Percentiles rank a stretch among this genome's conserved stretches.
Conservation (phyloP, 2,113 vertebrate genomes). For the Artemisiospiza belli region DNA sequence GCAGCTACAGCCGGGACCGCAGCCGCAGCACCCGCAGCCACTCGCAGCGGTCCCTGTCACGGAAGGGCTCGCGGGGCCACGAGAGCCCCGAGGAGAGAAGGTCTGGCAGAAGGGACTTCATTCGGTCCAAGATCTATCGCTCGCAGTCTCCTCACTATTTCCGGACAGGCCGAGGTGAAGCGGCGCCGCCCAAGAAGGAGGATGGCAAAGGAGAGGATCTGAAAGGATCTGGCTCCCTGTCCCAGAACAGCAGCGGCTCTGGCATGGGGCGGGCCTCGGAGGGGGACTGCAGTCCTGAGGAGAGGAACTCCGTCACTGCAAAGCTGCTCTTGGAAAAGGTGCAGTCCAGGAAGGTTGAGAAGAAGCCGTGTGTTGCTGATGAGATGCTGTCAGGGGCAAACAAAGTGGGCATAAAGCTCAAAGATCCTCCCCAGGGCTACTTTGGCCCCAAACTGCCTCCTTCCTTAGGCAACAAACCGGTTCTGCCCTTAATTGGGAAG, state of each 20-base stretch:
- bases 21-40: constrained; percentile 87
- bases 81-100: constrained; percentile 82
- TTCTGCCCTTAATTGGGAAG: constrained; percentile 94
- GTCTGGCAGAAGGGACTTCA: constrained; percentile 85
- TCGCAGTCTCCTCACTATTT: constrained; percentile 91
- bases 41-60: constrained; percentile 84
- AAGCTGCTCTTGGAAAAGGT: constrained; percentile 92
- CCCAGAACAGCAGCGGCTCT: constrained; percentile 68
- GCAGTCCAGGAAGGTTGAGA: constrained; percentile 86
- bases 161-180: constrained; percentile 66
- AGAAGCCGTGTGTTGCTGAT: constrained; percentile 67
- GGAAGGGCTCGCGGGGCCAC: constrained; percentile 77
- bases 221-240: constrained; percentile 63
- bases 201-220: constrained; percentile 72
- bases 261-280: constrained; percentile 58
- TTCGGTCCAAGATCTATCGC: constrained; percentile 92
- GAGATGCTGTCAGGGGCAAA: constrained; percentile 73
- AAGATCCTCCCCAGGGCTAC: constrained; percentile 96
- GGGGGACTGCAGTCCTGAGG: constrained; percentile 80
- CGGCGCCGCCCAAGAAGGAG: constrained; percentile 65
- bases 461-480: constrained; percentile 86
- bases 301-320: constrained; percentile 90
- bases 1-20: constrained; percentile 88
- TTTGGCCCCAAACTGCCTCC: constrained; percentile 97
- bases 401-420: constrained; percentile 91